Evolutionary conservation across 2,888 invertebrate species (phyloP), one percentile per base, ranked within the genome.

Genomic region (Penaeus monodon): DNA sequence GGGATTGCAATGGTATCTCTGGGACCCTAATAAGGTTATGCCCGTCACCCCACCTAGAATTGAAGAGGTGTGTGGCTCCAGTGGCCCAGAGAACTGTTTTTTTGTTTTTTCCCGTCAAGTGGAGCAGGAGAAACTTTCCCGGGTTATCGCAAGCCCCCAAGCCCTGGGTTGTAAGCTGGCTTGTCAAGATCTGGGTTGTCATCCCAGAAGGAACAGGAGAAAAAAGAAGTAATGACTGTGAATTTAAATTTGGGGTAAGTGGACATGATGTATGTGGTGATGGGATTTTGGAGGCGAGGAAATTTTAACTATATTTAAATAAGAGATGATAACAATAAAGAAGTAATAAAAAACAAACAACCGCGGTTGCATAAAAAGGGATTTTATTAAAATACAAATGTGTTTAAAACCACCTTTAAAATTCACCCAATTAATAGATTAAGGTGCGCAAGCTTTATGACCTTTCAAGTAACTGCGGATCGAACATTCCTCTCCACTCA

Each of bases 81-180:
- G 91, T 92, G 92, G 2, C 87, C 83, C 7, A 91, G 91, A 90
- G 94, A 94, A 89, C 88, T 85, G 91, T n/a, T 89, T 88, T 90
- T 84, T 88, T 92, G 91, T 17, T 91, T 89, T 6, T 90, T 90
- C 27, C 82, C 87, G 78, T 91, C 91, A 90, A 70, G 20, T 88
- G 85, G 14, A 93, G 91, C 86, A 91, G 90, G 65, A 93, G 89
- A 92, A 90, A 12, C 92, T 90, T n/a, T 92, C 91, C 65, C 92
- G 92, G 24, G 92, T 94, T 94, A 93, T 97, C 97, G 93, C 97
- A 97, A 89, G 97, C 97, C 92, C 97, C 97, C 66, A 97, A 92
- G 95, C 90, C 95, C 94, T 14, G 94, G 93, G 90, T 94, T 93
- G 91, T 94, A 93, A 79, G 94, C 92, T 90, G 94, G 93, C 14